Conservation (phyloP, 2,113 vertebrate genomes). For the Semicossyphus pulcher region DNA sequence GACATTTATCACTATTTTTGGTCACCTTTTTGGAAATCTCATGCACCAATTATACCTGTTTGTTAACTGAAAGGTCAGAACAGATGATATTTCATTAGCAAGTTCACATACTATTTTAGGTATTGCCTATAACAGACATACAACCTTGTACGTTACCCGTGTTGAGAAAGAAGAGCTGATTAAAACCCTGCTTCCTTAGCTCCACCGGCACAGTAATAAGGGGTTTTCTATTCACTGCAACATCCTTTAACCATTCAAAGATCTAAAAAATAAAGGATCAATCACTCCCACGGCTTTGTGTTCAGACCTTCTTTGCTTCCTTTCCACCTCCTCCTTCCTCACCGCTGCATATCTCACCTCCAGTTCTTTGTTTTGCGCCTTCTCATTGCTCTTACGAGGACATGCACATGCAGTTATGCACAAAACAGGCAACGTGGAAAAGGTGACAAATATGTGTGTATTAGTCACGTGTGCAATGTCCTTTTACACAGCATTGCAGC, state of each 20-base stretch:
- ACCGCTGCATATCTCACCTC: constrained; percentile 1
- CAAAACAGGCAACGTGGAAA: neutral
- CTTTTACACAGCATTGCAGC: neutral
- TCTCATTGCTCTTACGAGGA: constrained; percentile 13
- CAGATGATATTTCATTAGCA: neutral
- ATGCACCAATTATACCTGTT: neutral
- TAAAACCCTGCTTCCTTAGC: neutral
- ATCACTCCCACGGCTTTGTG: constrained; percentile 8
- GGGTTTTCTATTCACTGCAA: neutral
- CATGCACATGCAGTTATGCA: constrained; percentile 9
- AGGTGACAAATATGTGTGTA: neutral
- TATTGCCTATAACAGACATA: neutral
- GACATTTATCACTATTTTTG: constrained; percentile 1
- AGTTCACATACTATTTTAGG: neutral
- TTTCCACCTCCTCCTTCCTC: neutral
- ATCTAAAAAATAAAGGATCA: neutral
- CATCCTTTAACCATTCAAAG: constrained; percentile 18
- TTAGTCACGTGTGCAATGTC: neutral
- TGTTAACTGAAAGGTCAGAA: neutral
- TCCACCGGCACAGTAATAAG: neutral
- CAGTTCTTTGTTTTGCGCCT: constrained; percentile 7
- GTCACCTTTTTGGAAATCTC: neutral
- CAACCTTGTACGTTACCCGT: neutral
- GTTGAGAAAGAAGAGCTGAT: neutral
- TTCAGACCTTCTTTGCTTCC: neutral